Conservation (phyloP, 1,140 invertebrate species). For the Gryllus bimaculatus region DNA sequence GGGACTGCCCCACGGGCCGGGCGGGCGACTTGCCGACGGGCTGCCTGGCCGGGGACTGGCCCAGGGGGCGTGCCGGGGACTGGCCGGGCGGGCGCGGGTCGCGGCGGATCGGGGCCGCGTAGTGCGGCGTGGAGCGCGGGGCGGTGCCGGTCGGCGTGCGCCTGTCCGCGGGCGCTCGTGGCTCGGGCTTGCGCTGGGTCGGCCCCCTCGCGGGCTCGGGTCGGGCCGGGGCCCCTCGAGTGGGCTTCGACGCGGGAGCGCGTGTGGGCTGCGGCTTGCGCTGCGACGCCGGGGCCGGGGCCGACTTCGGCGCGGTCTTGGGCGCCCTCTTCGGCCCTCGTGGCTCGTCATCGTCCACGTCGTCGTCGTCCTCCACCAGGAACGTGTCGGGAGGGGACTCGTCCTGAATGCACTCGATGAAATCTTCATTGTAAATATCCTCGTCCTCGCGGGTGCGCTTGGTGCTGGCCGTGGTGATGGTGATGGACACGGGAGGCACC, state of each 20-base stretch:
- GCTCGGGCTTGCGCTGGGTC: too few species aligned
- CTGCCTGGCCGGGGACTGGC: neutral
- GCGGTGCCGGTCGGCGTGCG: too few species aligned
- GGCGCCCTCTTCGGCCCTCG: neutral
- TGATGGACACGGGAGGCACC: neutral
- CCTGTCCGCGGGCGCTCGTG: too few species aligned
- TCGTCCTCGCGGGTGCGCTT: neutral
- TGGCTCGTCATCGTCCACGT: neutral
- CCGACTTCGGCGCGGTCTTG: neutral
- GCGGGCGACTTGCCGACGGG: neutral
- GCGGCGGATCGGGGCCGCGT: neutral
- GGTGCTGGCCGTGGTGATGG: neutral
- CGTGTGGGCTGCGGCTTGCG: neutral
- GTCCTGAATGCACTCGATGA: slow-evolving; percentile 25
- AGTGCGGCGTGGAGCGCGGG: neutral
- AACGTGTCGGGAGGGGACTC: slow-evolving; percentile 30
- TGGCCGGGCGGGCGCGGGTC: neutral
- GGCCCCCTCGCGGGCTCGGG: too few species aligned
- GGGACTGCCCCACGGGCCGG: too few species aligned
- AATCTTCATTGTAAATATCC: slow-evolving; percentile 19
- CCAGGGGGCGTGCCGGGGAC: neutral
- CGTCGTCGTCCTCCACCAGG: slow-evolving; percentile 24
- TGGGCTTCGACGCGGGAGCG: neutral
- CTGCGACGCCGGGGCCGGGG: neutral
- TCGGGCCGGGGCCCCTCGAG: neutral